Percentiles rank a stretch among this genome's conserved stretches.
Evolutionary conservation across 2,888 invertebrate genomes (phyloP).

Genomic region (Lasioglossum figueresi): DNA sequence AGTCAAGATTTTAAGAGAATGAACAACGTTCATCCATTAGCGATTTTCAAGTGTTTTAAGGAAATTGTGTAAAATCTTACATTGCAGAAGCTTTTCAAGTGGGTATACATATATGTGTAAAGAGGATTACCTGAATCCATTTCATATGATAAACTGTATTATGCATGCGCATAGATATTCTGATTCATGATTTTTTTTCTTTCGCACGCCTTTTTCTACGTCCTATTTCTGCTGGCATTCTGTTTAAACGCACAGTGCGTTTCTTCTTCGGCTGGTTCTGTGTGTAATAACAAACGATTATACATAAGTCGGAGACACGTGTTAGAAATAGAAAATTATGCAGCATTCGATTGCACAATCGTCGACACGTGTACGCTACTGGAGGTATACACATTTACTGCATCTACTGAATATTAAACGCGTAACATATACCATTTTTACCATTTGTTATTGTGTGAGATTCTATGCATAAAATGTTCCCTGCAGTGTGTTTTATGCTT

Average conservation of each 20-base stretch:
- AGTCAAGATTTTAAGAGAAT: no score
- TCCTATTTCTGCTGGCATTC: not conserved
- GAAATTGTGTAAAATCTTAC: no score
- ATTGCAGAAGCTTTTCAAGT: no score
- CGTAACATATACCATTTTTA: not conserved
- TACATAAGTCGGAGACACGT: not conserved
- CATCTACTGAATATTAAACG: not conserved
- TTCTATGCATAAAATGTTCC: not conserved
- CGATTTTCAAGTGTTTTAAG: no score
- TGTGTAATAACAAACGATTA: not conserved
- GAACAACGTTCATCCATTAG: no score
- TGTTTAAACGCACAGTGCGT: not conserved
- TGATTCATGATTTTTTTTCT: not conserved
- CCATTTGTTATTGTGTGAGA: not conserved
- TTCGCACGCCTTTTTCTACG: not conserved
- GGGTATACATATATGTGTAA: not conserved
- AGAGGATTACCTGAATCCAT: not conserved
- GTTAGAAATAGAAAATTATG: not conserved
- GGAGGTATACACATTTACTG: not conserved
- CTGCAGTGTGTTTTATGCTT: not conserved
- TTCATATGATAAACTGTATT: not conserved
- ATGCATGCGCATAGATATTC: not conserved
- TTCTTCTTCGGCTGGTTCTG: not conserved
- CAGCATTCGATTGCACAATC: not conserved
- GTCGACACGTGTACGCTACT: not conserved